phyloP scores from a whole-genome alignment of 2,888 invertebrate genomes.

The Cyclophora punctaria region DNA sequence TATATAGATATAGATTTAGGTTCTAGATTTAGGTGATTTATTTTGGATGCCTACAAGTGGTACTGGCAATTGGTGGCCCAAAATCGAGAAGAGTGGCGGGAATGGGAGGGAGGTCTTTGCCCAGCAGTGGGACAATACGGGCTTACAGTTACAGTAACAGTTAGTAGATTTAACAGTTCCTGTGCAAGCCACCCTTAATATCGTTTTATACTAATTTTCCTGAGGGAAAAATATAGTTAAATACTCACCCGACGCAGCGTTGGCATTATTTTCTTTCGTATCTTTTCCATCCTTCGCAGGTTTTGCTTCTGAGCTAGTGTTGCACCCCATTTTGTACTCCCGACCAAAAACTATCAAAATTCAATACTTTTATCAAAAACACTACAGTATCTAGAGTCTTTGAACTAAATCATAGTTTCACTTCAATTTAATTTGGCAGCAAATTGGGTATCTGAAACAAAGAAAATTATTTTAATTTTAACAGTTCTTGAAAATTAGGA shows the following conservation, averaged over 20 bases:
- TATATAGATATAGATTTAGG: too few relatives aligned
- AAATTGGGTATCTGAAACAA: constrained; percentile 33
- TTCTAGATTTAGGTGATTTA: too few relatives aligned
- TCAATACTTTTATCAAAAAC: constrained; percentile 15
- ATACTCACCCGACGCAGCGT: constrained; percentile 30
- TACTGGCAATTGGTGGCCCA: too few relatives aligned
- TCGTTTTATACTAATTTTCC: too few relatives aligned
- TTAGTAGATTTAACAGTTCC: too few relatives aligned
- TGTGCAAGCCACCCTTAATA: too few relatives aligned
- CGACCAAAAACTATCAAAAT: constrained; percentile 15
- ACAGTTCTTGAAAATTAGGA: too few relatives aligned
- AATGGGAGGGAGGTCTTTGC: too few relatives aligned
- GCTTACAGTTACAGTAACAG: too few relatives aligned
- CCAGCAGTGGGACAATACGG: too few relatives aligned
- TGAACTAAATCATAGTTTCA: constrained; percentile 29
- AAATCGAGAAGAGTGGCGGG: too few relatives aligned
- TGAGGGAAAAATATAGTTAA: not conserved
- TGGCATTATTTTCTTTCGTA: constrained; percentile 29
- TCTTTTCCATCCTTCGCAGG: constrained; percentile 39
- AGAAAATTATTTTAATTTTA: constrained; percentile 1
- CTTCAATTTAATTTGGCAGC: constrained; percentile 12
- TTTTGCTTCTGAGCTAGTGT: constrained; percentile 52
- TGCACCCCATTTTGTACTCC: constrained; percentile 45
- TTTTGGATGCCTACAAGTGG: too few relatives aligned
- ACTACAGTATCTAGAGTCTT: constrained; percentile 3